Conservation (phyloP, 2,113 vertebrate genomes). For the Oenanthe melanoleuca region DNA sequence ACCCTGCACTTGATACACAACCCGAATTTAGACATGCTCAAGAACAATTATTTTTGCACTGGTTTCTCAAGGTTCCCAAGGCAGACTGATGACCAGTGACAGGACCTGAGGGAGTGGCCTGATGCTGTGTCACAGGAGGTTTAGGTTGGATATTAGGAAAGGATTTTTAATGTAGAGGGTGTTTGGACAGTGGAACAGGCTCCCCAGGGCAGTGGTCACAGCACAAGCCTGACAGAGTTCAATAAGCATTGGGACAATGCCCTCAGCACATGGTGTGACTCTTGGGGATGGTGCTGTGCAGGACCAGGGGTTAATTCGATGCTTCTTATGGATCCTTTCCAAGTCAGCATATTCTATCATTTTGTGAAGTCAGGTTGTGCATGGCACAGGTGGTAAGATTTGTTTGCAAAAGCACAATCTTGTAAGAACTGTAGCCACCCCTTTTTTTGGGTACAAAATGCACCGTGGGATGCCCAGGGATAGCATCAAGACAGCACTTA, state of each 20-base stretch:
- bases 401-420: not conserved
- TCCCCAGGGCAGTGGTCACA: not conserved
- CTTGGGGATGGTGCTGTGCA: not conserved
- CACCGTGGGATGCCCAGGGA: not conserved
- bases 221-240: not conserved
- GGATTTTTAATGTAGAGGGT: not conserved
- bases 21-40: not conserved
- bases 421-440: fast-evolving
- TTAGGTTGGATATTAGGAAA: not conserved
- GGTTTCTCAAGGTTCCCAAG: not conserved
- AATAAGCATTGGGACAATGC: fast-evolving
- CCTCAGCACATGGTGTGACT: too few species aligned
- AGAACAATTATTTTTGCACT: not conserved
- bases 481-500: too few species aligned
- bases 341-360: not conserved
- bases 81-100: not conserved
- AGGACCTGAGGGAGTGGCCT: not conserved
- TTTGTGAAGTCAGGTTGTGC: not conserved
- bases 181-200: too few species aligned
- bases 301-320: not conserved
- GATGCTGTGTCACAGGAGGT: not conserved
- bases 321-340: not conserved
- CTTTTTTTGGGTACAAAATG: fast-evolving
- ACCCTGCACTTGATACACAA: not conserved
- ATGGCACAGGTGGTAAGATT: not conserved